Conservation (phyloP, 2,797 vertebrate genomes). For the Acanthornis magna region DNA sequence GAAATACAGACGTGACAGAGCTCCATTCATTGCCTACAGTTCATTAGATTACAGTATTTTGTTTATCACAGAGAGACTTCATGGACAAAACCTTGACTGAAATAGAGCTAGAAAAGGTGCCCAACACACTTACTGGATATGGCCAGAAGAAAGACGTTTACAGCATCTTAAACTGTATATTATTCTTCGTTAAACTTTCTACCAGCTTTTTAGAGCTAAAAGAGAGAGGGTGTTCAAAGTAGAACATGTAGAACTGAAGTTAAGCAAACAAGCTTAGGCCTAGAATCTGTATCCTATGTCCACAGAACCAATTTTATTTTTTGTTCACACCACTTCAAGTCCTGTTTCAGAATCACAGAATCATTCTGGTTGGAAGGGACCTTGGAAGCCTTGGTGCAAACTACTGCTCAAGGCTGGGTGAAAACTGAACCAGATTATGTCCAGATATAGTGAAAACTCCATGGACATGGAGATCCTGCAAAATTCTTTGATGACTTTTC, state of each 20-base stretch:
- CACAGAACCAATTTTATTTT: background rate
- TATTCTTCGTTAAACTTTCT: background rate
- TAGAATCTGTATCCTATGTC: background rate
- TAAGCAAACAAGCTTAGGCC: background rate
- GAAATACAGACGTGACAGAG: background rate
- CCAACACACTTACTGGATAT: background rate
- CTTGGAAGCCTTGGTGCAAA: background rate
- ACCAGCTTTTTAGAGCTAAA: background rate
- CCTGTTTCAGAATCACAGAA: background rate
- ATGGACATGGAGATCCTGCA: background rate
- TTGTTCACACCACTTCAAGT: background rate
- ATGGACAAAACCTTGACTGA: background rate
- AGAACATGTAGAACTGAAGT: too few species aligned
- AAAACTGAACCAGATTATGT: background rate
- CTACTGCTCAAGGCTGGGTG: background rate
- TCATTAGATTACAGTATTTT: background rate
- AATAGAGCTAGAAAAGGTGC: background rate
- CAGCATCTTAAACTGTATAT: background rate
- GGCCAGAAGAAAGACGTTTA: background rate
- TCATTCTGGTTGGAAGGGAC: background rate
- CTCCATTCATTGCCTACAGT: background rate
- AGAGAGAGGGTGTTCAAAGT: background rate
- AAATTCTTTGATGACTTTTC: background rate
- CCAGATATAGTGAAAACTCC: background rate
- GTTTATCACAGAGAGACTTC: background rate